Percentiles rank a stretch among this genome's conserved stretches.
Conservation (phyloP, 2,888 invertebrate genomes). For the Creontiades dilutus region DNA sequence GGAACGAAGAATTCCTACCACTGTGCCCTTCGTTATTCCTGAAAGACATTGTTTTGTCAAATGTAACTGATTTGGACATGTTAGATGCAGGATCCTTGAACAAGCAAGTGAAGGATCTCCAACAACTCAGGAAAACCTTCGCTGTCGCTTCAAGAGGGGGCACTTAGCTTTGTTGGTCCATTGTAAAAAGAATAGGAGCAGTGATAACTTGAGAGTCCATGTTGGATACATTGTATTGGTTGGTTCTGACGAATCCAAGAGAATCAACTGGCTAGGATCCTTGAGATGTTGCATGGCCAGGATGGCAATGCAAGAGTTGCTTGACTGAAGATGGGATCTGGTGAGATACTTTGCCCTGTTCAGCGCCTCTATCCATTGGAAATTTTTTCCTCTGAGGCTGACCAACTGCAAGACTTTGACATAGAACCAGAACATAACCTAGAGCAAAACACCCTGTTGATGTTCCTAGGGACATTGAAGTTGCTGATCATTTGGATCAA, state of each 20-base stretch:
- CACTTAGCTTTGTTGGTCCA: neutral
- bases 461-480: no score
- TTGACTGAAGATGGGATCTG: neutral
- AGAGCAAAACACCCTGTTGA: no score
- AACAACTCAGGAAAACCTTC: neutral
- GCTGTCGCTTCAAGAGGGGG: neutral
- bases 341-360: neutral
- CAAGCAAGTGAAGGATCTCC: neutral
- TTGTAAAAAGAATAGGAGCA: neutral
- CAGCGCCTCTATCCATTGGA: conserved; percentile 47
- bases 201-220: neutral
- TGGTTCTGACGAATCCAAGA: neutral
- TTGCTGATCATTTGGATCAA: no score
- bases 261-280: neutral
- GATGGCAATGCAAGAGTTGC: neutral
- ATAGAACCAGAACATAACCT: no score
- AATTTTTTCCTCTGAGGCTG: neutral
- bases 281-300: neutral
- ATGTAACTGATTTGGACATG: conserved; percentile 46
- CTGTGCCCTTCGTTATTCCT: conserved; percentile 70
- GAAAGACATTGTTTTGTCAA: neutral
- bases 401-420: neutral
- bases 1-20: conserved; percentile 54
- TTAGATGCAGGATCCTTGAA: conserved; percentile 69
- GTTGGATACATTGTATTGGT: conserved; percentile 29